A percentile compares a stretch with the other conserved stretches of the same genome.
Conservation (phyloP, 2,888 invertebrate species). For the Drosophila meridiana region DNA sequence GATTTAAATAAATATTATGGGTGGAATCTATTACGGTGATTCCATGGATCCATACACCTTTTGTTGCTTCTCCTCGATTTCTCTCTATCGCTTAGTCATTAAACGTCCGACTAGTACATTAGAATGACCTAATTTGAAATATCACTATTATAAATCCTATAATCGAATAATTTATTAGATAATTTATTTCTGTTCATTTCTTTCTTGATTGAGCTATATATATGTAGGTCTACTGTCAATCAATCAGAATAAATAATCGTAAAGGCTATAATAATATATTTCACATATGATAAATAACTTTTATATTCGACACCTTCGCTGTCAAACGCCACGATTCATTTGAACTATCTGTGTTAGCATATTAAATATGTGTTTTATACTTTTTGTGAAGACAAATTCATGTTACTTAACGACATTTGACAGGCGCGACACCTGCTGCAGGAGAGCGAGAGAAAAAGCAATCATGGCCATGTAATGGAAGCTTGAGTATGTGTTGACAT, state of each 20-base stretch:
- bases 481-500: slow-evolving; percentile 77
- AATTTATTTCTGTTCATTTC: no score
- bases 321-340: slow-evolving; percentile 33
- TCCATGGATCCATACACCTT: no score
- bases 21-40: no score
- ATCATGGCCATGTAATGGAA: slow-evolving; percentile 79
- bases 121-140: no score
- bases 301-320: background rate
- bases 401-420: slow-evolving; percentile 62
- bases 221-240: no score
- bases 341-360: slow-evolving; percentile 37
- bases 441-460: slow-evolving; percentile 51
- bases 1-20: no score
- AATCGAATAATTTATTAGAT: no score
- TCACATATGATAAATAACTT: background rate
- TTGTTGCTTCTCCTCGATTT: no score
- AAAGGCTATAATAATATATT: background rate
- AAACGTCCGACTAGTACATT: no score
- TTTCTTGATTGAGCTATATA: no score
- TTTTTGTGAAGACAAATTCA: slow-evolving; percentile 57
- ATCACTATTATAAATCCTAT: no score
- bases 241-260: background rate
- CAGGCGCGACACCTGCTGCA: slow-evolving; percentile 58
- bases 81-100: no score
- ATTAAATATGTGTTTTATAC: slow-evolving; percentile 47